Evolutionary conservation across 2,113 vertebrate genomes (phyloP).

Genomic region (Tenrec ecaudatus): DNA sequence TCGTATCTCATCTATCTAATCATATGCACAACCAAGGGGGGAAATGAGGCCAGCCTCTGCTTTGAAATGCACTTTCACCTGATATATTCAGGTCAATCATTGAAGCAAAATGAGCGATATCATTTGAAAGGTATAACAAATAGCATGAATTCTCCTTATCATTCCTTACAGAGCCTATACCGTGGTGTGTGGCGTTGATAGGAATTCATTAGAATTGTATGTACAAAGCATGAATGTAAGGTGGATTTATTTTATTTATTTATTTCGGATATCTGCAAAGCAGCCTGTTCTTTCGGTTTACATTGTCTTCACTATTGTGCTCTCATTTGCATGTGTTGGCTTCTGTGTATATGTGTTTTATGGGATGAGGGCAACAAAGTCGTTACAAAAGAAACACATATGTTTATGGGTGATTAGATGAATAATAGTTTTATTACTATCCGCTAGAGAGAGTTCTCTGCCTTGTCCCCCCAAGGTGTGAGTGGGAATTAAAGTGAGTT

Average conservation of each 20-base stretch:
- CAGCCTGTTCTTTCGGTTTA: constrained; percentile 50
- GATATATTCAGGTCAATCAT: constrained; percentile 38
- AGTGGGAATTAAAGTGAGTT: constrained; percentile 83
- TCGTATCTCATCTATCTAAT: background rate
- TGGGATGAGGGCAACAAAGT: constrained; percentile 48
- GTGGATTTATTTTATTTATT: background rate
- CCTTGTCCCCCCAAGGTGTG: constrained; percentile 83
- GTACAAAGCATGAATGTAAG: background rate
- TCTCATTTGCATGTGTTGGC: constrained; percentile 77
- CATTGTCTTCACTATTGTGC: constrained; percentile 66
- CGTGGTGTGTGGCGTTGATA: background rate
- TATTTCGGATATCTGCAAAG: constrained; percentile 25
- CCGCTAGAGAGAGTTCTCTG: constrained; percentile 81
- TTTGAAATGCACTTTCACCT: constrained; percentile 43
- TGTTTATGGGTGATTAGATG: constrained; percentile 84
- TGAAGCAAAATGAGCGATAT: constrained; percentile 33
- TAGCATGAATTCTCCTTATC: constrained; percentile 33
- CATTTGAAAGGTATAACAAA: constrained; percentile 62
- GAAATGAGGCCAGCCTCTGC: background rate
- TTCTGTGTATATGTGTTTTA: constrained; percentile 44
- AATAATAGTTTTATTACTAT: constrained; percentile 85
- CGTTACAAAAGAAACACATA: constrained; percentile 77
- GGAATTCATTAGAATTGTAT: constrained; percentile 28
- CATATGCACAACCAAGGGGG: constrained; percentile 27
- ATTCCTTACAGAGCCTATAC: background rate